These are phyloP conservation scores for Zeuzera pyrina DNA, from an alignment of 2,888 invertebrate species.

Conservation along the genomic window DNA sequence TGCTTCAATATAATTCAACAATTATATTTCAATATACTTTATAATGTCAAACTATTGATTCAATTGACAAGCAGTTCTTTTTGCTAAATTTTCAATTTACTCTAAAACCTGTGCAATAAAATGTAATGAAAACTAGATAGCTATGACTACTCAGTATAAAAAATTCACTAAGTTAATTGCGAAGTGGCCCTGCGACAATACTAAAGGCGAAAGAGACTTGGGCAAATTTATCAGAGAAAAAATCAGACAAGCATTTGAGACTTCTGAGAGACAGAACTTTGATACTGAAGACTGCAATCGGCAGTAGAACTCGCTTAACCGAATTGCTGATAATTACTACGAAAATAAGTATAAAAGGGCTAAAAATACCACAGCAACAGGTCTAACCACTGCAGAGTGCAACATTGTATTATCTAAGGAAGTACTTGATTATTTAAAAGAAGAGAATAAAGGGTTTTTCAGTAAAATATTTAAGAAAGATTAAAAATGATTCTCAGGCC, in stretches of 20 bases:
- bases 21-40: too few species aligned
- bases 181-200: conserved; percentile 84
- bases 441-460: conserved; percentile 75
- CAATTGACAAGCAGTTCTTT: too few species aligned
- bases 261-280: conserved; percentile 61
- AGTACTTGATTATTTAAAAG: conserved; percentile 76
- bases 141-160: conserved; percentile 80
- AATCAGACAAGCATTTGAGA: conserved; percentile 75
- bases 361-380: conserved; percentile 77
- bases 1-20: too few species aligned
- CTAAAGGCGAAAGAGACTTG: conserved; percentile 84
- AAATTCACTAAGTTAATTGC: conserved; percentile 81
- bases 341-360: conserved; percentile 76
- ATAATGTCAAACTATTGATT: too few species aligned
- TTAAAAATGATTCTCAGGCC: conserved; percentile 39
- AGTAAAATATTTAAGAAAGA: conserved; percentile 54
- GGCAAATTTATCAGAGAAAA: conserved; percentile 77
- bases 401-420: conserved; percentile 81
- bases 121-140: conserved; percentile 15
- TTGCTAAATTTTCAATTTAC: too few species aligned
- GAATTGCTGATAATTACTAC: conserved; percentile 80
- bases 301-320: conserved; percentile 79
- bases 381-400: conserved; percentile 83
- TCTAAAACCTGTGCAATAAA: too few species aligned
- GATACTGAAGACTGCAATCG: conserved; percentile 77